Evolutionary conservation across 2,888 invertebrate species (phyloP), one percentile per base, ranked within the genome.

Genomic region (Gerris lacustris): DNA sequence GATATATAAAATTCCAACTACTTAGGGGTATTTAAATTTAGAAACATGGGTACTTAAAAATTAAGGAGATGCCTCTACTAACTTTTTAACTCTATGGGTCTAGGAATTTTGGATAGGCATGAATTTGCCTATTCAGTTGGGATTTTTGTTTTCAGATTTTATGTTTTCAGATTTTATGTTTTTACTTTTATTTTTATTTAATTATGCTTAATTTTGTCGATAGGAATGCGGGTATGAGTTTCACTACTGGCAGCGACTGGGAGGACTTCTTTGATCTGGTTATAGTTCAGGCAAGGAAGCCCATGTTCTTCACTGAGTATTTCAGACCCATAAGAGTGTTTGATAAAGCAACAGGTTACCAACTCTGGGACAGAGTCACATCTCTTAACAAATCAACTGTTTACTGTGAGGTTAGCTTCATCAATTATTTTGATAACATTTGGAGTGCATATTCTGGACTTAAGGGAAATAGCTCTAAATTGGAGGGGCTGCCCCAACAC

Each of bases 231-330:
- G 97, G 97, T 0, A 94, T 98, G 94, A 87, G 86, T 72, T 89
- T 90, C 80, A 83, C 98, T 76, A 88, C 94, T 2, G 97, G 97
- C 0, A 79, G 84, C 6, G 87, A 94, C 75, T 98, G 98, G 98
- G 86, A 88, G 71, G 87, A 92, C 0, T 89, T 87, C 78, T 98
- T 98, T 81, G 95, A 98, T 81, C 91, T 97, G 31, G 88, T 97
- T 63, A 92, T 98, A 72, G 94, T 94, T 1, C 92, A 92, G 79
- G 97, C 98, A 2, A 87, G 95, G 77, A 98, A 99, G 80, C 98
- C 98, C 0, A 88, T 89, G 78, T 99, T 98, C 83, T 99, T 98
- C 82, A 93, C 92, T 0, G 94, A 95, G 78, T 88, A 90, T 77
- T 91, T 93, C 74, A 87, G 95, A 43, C 96, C 96, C 0, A 91